Evolutionary conservation across 2,797 vertebrate genomes (phyloP).

Genomic region (Adelosebastes latens): DNA sequence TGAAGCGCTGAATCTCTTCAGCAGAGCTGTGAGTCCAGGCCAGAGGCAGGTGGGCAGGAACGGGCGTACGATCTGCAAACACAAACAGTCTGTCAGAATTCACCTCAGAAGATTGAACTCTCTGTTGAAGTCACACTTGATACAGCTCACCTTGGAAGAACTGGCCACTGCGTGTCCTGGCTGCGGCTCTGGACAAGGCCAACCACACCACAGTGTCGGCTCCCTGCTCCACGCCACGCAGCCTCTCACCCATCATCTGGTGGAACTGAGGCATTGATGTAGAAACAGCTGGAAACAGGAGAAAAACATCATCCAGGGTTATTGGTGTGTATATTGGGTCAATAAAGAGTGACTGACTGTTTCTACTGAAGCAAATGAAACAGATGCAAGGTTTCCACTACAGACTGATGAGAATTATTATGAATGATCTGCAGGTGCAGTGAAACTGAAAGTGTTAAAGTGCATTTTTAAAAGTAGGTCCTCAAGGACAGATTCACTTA

Average conservation of each 20-base stretch:
- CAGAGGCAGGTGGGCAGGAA: slow-evolving; percentile 79
- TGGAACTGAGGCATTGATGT: slow-evolving; percentile 81
- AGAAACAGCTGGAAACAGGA: slow-evolving; percentile 68
- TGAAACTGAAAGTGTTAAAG: not conserved
- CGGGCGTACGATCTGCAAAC: slow-evolving; percentile 72
- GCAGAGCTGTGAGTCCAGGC: slow-evolving; percentile 77
- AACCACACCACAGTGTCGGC: slow-evolving; percentile 81
- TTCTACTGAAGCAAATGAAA: not conserved
- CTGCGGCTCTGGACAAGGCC: slow-evolving; percentile 67
- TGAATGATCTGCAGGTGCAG: not conserved
- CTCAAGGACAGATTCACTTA: not conserved
- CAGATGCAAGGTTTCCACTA: not conserved
- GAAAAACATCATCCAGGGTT: not conserved
- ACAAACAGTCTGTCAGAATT: slow-evolving; percentile 10
- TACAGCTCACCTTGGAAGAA: slow-evolving; percentile 80
- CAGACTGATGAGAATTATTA: not conserved
- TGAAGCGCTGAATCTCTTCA: slow-evolving; percentile 70
- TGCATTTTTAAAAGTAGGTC: not conserved
- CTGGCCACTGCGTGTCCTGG: slow-evolving; percentile 66
- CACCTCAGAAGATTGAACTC: not conserved
- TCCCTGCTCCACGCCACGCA: slow-evolving; percentile 76
- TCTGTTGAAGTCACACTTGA: not conserved
- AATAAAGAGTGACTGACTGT: not conserved
- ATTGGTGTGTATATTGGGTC: not conserved
- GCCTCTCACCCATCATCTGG: slow-evolving; percentile 76